These are phyloP conservation scores for Etheostoma spectabile DNA, from an alignment of 2,113 vertebrate species.

Conservation along the genomic window DNA sequence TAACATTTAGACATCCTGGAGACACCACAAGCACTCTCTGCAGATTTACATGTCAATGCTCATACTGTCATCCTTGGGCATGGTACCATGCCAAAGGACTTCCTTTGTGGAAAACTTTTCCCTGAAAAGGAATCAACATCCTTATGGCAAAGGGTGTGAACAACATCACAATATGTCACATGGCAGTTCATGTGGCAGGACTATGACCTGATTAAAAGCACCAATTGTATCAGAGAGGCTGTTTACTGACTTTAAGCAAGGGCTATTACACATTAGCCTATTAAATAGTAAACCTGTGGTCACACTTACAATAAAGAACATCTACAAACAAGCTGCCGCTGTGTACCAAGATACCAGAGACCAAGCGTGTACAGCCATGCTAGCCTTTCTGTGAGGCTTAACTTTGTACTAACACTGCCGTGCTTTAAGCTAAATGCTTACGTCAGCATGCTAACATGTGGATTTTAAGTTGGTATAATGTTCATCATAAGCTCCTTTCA, in stretches of 20 bases:
- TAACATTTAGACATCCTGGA: conserved; percentile 51
- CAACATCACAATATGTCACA: conserved; percentile 36
- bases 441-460: neutral
- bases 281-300: neutral
- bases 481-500: neutral
- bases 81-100: conserved; percentile 54
- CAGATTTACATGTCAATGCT: conserved; percentile 58
- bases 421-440: neutral
- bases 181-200: conserved; percentile 28
- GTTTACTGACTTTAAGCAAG: neutral
- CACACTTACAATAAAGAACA: neutral
- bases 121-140: conserved; percentile 55
- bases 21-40: conserved; percentile 44
- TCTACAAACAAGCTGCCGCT: neutral
- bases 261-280: neutral
- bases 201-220: conserved; percentile 30
- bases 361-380: neutral
- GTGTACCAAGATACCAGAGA: neutral
- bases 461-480: neutral
- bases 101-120: conserved; percentile 66
- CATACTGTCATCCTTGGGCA: conserved; percentile 46
- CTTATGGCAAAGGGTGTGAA: conserved; percentile 45
- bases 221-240: neutral
- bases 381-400: neutral
- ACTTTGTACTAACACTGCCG: neutral